Evolutionary conservation across 2,797 vertebrate genomes (phyloP).

Genomic region (Pipistrellus pygmaeus): DNA sequence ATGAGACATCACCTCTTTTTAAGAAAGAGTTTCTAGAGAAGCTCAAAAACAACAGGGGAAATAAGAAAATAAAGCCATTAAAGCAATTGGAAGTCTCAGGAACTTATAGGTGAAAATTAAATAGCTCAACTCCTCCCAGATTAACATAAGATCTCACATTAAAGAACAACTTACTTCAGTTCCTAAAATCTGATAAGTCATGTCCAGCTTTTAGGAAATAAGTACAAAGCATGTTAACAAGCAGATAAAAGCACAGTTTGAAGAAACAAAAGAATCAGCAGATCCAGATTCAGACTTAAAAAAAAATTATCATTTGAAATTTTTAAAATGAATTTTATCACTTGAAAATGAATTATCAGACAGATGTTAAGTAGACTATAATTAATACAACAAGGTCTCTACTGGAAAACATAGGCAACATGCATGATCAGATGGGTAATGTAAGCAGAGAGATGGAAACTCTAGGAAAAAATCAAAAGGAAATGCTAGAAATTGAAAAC

Average conservation of each 20-base stretch:
- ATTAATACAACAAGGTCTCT: neutral
- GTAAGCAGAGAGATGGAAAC: neutral
- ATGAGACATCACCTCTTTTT: too few relatives aligned
- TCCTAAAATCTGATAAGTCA: neutral
- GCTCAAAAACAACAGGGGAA: neutral
- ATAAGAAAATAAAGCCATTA: neutral
- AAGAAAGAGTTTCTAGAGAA: neutral
- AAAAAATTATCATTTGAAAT: neutral
- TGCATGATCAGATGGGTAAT: neutral
- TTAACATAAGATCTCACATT: neutral
- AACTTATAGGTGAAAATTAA: neutral
- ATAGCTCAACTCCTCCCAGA: neutral
- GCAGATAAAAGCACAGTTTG: neutral
- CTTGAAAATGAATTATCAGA: neutral
- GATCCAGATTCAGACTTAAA: neutral
- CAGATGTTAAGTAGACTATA: neutral
- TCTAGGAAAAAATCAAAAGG: constrained; percentile 9
- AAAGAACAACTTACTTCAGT: neutral
- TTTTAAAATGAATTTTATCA: neutral
- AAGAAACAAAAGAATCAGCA: neutral
- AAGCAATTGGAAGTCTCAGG: neutral
- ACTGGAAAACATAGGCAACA: neutral
- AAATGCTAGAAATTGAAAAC: neutral
- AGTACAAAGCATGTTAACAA: neutral
- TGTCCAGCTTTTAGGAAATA: neutral